Conservation (phyloP, 2,113 vertebrate species). For the Aldabrachelys gigantea region DNA sequence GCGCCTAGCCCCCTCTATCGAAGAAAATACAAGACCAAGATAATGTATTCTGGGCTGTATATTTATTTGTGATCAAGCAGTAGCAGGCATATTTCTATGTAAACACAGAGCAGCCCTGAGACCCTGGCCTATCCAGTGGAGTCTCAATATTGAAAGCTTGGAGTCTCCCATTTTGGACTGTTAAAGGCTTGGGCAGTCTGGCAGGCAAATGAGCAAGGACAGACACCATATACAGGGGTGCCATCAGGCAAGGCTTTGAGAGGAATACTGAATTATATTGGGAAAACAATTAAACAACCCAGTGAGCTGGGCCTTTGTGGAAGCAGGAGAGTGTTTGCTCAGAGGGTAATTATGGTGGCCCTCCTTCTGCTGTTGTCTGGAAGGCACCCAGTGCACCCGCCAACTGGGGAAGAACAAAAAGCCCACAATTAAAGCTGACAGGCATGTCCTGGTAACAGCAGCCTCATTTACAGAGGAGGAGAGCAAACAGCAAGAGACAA, state of each 20-base stretch:
- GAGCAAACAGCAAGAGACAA: background rate
- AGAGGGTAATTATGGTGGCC: background rate
- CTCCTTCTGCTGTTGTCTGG: background rate
- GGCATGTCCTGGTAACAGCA: background rate
- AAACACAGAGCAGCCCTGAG: background rate
- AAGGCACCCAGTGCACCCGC: background rate
- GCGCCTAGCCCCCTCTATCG: background rate
- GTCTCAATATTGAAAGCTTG: background rate
- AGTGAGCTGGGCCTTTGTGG: background rate
- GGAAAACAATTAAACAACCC: fast-evolving
- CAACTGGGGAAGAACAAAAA: background rate
- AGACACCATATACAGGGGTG: background rate
- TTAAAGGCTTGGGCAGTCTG: background rate
- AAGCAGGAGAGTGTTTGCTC: background rate
- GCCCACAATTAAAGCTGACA: background rate
- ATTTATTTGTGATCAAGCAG: background rate
- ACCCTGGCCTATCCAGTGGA: background rate
- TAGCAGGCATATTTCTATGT: fast-evolving
- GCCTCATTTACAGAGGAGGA: background rate
- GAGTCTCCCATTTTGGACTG: background rate
- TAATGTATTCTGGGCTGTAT: fast-evolving
- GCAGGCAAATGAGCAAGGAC: background rate
- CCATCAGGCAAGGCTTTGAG: background rate
- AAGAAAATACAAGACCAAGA: background rate
- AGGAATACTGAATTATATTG: background rate